Percentiles rank a stretch among this genome's conserved stretches.
Evolutionary conservation across 1,140 invertebrate genomes (phyloP).

Genomic region (Archivesica marissinica): DNA sequence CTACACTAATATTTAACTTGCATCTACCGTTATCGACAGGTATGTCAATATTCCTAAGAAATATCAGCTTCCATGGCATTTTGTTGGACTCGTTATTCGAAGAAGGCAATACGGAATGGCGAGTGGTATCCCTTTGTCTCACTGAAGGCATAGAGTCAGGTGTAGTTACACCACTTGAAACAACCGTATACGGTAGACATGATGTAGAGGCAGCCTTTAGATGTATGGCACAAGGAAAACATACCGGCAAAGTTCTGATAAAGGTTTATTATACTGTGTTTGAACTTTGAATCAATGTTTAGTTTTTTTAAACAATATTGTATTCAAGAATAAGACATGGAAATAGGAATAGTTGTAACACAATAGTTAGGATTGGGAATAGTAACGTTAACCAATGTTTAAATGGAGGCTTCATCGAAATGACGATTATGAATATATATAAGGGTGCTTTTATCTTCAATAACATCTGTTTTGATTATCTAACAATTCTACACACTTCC

Average conservation of each 20-base stretch:
- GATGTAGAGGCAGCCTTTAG: slow-evolving; percentile 96
- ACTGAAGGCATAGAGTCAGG: slow-evolving; percentile 92
- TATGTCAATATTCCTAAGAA: slow-evolving; percentile 97
- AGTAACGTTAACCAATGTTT: too few species aligned
- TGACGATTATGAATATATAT: neutral
- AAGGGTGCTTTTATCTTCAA: neutral
- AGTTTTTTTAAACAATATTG: neutral
- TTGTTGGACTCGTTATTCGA: slow-evolving; percentile 96
- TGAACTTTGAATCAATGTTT: neutral
- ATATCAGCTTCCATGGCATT: slow-evolving; percentile 98
- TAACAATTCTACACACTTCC: too few species aligned
- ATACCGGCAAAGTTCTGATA: slow-evolving; percentile 97
- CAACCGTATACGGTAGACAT: slow-evolving; percentile 91
- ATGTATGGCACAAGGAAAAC: slow-evolving; percentile 97
- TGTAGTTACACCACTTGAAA: slow-evolving; percentile 92
- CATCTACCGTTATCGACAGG: slow-evolving; percentile 84
- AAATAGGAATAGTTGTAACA: neutral
- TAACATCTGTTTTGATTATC: too few species aligned
- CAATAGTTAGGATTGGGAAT: neutral
- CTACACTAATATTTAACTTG: too few species aligned
- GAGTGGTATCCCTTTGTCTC: slow-evolving; percentile 90
- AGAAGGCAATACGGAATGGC: slow-evolving; percentile 88
- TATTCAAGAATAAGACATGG: neutral
- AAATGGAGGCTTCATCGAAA: neutral
- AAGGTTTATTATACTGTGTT: slow-evolving; percentile 87